Conservation (phyloP, 1,140 invertebrate genomes). For the Luehdorfia chinensis region DNA sequence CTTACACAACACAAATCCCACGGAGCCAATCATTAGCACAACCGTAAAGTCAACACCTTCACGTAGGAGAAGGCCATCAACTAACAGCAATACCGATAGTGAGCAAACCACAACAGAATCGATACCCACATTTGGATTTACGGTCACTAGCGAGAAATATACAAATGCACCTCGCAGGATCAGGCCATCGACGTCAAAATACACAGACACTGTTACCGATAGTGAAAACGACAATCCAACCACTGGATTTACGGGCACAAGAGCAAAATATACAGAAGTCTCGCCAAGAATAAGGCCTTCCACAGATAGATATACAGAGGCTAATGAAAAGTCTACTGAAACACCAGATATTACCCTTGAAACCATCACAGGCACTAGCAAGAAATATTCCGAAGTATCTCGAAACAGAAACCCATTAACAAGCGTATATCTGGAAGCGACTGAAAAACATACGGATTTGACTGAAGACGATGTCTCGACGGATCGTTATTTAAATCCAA, state of each 20-base stretch:
- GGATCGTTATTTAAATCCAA: constrained; percentile 3
- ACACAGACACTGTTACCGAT: neutral
- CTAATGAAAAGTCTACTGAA: constrained; percentile 18
- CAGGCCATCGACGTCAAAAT: neutral
- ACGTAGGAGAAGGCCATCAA: constrained; percentile 4
- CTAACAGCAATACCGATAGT: neutral
- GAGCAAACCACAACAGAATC: constrained; percentile 14
- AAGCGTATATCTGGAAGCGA: neutral
- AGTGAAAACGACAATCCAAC: neutral
- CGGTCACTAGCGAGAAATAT: constrained; percentile 3
- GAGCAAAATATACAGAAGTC: neutral
- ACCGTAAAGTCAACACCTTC: constrained; percentile 4
- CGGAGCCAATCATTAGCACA: neutral
- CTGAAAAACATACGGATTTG: neutral
- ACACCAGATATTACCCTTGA: neutral
- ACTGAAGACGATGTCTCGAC: neutral
- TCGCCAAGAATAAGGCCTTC: neutral
- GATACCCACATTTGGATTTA: neutral
- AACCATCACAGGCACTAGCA: neutral
- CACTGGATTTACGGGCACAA: constrained; percentile 7
- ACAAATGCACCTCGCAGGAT: constrained; percentile 1
- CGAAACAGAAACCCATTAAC: constrained; percentile 7
- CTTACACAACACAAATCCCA: constrained; percentile 3
- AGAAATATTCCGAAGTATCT: constrained; percentile 5
- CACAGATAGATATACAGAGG: constrained; percentile 8